Base-by-base conservation (phyloP, 2,888 invertebrate genomes). In the Synergus laeviventris region DNA sequence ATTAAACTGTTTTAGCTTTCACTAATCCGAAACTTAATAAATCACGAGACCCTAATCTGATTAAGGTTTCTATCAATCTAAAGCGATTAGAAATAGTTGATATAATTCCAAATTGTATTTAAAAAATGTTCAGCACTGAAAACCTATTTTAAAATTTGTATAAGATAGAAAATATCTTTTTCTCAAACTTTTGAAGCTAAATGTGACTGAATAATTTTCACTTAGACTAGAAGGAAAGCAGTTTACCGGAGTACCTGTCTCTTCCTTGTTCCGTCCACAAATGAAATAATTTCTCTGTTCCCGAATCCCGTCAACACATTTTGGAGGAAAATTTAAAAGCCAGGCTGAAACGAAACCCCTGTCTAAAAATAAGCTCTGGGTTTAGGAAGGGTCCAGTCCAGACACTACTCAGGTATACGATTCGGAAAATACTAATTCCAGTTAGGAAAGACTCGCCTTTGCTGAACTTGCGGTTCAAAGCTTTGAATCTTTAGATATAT, bases 401-500 rank as follows among this genome's bases (percentile, higher is more conserved):
- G n/a, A n/a, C n/a, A 21, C 5, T 59, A 59, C n/a, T 0, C 36
- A 14, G 56, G 70, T 60, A 70, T 73, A n/a, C n/a, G 74, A 75
- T 73, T 75, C 7, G 42, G n/a, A 75, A 78, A 75, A 56, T 64
- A n/a, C n/a, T n/a, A 73, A 77, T 66, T 73, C 70, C 49, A 66
- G 74, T 60, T 73, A 74, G 61, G 75, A 39, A 61, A 42, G 66
- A 24, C 31, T 45, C 39, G 31, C 49, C 7, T 24, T 9, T 38
- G 31, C 61, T 39, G 61, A 76, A 75, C 60, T 70, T 62, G 79
- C 74, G 61, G 64, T 31, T 36, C 5, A 38, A 14, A 49, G 45
- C 66, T 76, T 76, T 59, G 66, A 73, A 39, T 60, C 66, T 77
- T 73, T 70, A 59, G 66, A 54, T 75, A 45, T 45, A 7, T 4